Conservation (phyloP, 2,888 invertebrate genomes). For the Bellardia pandia region DNA sequence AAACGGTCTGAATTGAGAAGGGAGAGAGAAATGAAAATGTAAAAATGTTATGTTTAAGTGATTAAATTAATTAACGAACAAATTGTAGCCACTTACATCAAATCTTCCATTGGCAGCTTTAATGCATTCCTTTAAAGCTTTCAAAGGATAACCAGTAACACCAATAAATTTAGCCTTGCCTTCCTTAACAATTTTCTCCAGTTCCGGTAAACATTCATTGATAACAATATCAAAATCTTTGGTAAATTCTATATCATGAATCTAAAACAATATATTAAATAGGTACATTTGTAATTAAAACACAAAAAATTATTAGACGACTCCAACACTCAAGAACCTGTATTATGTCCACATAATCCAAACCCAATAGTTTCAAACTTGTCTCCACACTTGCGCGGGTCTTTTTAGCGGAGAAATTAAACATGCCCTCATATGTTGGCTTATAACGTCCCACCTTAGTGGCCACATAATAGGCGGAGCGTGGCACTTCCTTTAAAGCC, state of each 20-base stretch:
- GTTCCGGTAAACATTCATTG: conserved; percentile 93
- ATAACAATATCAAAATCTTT: conserved; percentile 89
- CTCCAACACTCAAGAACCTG: conserved; percentile 87
- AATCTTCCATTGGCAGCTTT: conserved; percentile 86
- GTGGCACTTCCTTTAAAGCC: conserved; percentile 91
- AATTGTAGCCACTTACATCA: conserved; percentile 77
- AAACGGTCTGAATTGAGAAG: conserved; percentile 73
- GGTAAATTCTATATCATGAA: conserved; percentile 97
- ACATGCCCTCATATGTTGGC: conserved; percentile 88
- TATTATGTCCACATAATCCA: conserved; percentile 94
- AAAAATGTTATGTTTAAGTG: neutral
- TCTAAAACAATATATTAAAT: conserved; percentile 84
- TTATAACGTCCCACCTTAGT: conserved; percentile 96
- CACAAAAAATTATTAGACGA: no score
- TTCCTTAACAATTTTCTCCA: conserved; percentile 89
- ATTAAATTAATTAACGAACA: no score
- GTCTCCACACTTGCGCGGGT: conserved; percentile 90
- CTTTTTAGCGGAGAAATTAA: conserved; percentile 92
- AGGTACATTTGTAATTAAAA: neutral
- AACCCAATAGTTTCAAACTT: conserved; percentile 89
- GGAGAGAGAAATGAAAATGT: neutral
- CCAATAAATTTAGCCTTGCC: conserved; percentile 93
- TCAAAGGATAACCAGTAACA: conserved; percentile 93
- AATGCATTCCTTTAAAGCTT: conserved; percentile 89
- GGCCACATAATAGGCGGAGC: conserved; percentile 93